A percentile compares a stretch with the other conserved stretches of the same genome.
These are phyloP conservation scores for Nibea albiflora DNA, from an alignment of 2,113 vertebrate species.

Conservation along the genomic window DNA sequence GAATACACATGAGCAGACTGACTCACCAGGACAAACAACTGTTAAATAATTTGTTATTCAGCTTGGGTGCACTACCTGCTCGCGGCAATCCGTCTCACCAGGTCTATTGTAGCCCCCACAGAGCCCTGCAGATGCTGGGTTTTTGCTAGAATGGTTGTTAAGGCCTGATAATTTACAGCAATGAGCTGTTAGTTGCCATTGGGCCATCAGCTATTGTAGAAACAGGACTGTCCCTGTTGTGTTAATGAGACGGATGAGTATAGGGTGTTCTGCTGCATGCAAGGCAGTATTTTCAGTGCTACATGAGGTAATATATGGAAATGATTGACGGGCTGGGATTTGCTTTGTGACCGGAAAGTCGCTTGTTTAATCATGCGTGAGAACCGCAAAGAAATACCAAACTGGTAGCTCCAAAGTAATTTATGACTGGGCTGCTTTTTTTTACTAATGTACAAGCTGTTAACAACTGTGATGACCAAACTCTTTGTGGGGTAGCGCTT, in stretches of 20 bases:
- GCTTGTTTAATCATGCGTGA: background rate
- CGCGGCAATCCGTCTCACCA: slow-evolving; percentile 62
- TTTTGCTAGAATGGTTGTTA: slow-evolving; percentile 66
- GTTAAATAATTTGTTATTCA: slow-evolving; percentile 75
- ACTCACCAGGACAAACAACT: slow-evolving; percentile 71
- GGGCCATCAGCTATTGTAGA: slow-evolving; percentile 55
- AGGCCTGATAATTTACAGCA: slow-evolving; percentile 71
- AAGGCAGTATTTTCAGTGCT: slow-evolving; percentile 24
- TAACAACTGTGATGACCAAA: slow-evolving; percentile 1
- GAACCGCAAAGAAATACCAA: background rate
- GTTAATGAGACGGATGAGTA: slow-evolving; percentile 64
- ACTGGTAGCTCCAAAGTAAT: background rate
- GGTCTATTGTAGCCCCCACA: slow-evolving; percentile 55
- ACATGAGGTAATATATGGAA: slow-evolving; percentile 11
- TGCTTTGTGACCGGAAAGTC: background rate
- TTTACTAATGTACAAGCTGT: slow-evolving; percentile 11
- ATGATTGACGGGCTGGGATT: slow-evolving; percentile 3
- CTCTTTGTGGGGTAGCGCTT: background rate
- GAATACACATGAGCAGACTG: slow-evolving; percentile 67
- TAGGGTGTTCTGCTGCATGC: slow-evolving; percentile 37
- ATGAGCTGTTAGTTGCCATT: slow-evolving; percentile 58
- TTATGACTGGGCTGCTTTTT: background rate
- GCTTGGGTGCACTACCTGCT: slow-evolving; percentile 60
- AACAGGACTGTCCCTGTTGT: slow-evolving; percentile 61
- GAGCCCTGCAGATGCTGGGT: slow-evolving; percentile 64